Conservation (phyloP, 2,113 vertebrate genomes). For the Dermatemys mawii region DNA sequence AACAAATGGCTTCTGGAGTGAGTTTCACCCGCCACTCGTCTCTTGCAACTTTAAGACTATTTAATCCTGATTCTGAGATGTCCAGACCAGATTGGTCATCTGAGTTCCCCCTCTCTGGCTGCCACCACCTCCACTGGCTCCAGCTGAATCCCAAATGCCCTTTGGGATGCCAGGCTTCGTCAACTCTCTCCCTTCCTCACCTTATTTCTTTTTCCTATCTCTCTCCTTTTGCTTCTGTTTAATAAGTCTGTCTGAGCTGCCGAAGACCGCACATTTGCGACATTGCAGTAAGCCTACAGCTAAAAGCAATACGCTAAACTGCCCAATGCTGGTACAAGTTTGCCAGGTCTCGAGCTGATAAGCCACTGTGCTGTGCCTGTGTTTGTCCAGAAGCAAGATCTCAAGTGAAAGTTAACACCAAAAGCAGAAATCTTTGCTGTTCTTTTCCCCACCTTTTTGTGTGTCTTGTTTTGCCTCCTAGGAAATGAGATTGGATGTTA, state of each 20-base stretch:
- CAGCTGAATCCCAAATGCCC: background rate
- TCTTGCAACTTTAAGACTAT: background rate
- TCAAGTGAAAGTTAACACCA: background rate
- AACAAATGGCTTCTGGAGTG: background rate
- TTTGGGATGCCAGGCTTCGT: background rate
- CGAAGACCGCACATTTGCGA: background rate
- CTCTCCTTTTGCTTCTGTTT: background rate
- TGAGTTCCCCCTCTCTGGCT: too few species aligned
- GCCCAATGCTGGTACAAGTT: background rate
- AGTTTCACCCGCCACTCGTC: background rate
- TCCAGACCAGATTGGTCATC: background rate
- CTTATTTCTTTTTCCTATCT: background rate
- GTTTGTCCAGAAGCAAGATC: background rate
- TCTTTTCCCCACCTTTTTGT: background rate
- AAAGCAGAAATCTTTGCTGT: background rate
- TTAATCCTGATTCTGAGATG: background rate
- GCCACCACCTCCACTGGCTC: background rate
- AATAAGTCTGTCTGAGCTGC: background rate
- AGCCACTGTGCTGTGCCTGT: background rate
- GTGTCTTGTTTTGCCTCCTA: background rate
- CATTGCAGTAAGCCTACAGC: too few species aligned
- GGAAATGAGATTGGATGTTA: background rate
- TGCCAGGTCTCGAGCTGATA: background rate
- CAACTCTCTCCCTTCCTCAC: background rate
- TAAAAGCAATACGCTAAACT: background rate